Conservation (phyloP, 2,888 invertebrate genomes). For the Tenodera sinensis region DNA sequence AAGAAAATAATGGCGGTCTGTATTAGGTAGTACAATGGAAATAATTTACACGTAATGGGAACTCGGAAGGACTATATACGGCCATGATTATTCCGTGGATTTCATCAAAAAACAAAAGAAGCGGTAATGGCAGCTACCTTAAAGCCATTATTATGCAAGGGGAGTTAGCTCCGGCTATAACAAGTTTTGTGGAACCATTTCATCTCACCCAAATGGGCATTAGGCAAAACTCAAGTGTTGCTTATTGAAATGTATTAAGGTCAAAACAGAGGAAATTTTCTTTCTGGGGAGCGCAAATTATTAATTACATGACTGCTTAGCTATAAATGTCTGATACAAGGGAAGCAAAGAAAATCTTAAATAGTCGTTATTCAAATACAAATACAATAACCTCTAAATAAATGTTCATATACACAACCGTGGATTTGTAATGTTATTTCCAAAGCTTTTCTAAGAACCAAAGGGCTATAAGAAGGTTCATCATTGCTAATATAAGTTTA, state of each 20-base stretch:
- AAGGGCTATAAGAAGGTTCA: no score
- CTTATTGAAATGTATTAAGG: neutral
- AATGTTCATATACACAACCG: no score
- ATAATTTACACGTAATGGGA: constrained; percentile 16
- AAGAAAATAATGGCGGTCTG: constrained; percentile 11
- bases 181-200: neutral
- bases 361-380: no score
- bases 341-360: no score
- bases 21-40: constrained; percentile 5
- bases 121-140: neutral
- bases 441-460: no score
- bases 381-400: no score
- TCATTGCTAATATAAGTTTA: no score
- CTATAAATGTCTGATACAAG: no score
- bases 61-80: neutral
- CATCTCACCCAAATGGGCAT: neutral
- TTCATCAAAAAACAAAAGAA: constrained; percentile 14
- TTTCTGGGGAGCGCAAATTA: no score
- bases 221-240: neutral
- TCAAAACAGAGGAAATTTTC: neutral
- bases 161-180: neutral
- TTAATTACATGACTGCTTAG: no score
- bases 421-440: no score
- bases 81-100: neutral
- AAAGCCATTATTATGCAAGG: neutral